Conservation (phyloP, 2,888 invertebrate species). For the Erebia ligea region DNA sequence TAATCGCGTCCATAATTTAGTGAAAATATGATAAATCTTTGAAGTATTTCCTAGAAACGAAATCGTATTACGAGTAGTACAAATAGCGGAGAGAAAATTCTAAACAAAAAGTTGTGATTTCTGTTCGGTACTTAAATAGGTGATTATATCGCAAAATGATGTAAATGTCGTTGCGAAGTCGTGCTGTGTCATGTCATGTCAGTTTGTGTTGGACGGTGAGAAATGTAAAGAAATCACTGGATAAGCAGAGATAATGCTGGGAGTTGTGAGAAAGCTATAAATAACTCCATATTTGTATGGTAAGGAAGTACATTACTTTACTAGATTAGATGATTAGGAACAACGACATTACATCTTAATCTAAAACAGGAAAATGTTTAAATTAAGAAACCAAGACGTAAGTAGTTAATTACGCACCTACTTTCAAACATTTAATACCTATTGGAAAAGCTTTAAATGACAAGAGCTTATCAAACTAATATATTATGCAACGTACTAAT, state of each 20-base stretch:
- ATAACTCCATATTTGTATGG: not conserved
- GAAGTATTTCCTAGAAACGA: constrained; percentile 20
- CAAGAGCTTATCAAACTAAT: not conserved
- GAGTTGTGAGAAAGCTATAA: constrained; percentile 15
- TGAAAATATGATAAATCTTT: constrained; percentile 31
- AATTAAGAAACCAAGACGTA: too few relatives aligned
- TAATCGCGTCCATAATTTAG: constrained; percentile 15
- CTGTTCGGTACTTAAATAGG: constrained; percentile 31
- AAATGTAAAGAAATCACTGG: constrained; percentile 22
- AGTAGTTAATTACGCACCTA: too few relatives aligned
- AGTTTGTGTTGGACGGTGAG: constrained; percentile 11
- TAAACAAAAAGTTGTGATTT: constrained; percentile 34
- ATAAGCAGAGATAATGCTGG: constrained; percentile 16
- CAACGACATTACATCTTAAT: not conserved
- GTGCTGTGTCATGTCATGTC: constrained; percentile 28
- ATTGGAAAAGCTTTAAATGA: not conserved
- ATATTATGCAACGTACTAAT: not conserved
- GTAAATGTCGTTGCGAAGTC: constrained; percentile 31
- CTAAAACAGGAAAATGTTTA: not conserved
- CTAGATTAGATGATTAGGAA: not conserved
- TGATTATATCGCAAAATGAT: constrained; percentile 35
- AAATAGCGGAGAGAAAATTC: constrained; percentile 31
- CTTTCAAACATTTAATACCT: not conserved
- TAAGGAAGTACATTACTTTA: not conserved
- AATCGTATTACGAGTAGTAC: constrained; percentile 22